Percentiles rank a stretch among this genome's conserved stretches.
Conservation (phyloP, 2,888 invertebrate species). For the Ceraclea dissimilis region DNA sequence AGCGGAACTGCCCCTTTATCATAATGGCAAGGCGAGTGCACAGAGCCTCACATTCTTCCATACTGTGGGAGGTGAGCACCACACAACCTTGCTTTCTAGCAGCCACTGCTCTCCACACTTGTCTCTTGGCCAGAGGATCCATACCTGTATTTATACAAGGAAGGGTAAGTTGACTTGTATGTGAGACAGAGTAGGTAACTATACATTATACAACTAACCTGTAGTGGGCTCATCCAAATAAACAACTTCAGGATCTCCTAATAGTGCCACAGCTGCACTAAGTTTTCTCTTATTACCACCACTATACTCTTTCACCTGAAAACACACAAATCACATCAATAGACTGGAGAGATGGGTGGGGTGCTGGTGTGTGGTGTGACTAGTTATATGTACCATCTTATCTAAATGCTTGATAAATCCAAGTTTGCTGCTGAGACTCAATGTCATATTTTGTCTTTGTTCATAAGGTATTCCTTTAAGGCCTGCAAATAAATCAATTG, state of each 20-base stretch:
- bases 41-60: slow-evolving; percentile 80
- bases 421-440: slow-evolving; percentile 46
- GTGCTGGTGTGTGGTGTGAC: too few relatives aligned
- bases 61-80: slow-evolving; percentile 77
- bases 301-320: slow-evolving; percentile 52
- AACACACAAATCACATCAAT: background rate
- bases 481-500: slow-evolving; percentile 55
- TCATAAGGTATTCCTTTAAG: slow-evolving; percentile 52
- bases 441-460: slow-evolving; percentile 34
- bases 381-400: slow-evolving; percentile 44
- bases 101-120: slow-evolving; percentile 70
- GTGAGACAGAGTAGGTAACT: too few relatives aligned
- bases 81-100: slow-evolving; percentile 67
- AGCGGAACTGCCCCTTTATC: slow-evolving; percentile 71
- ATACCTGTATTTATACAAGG: slow-evolving; percentile 57
- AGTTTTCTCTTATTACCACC: slow-evolving; percentile 70
- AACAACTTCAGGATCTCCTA: slow-evolving; percentile 61
- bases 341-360: background rate
- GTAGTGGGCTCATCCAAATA: slow-evolving; percentile 63
- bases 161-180: too few relatives aligned
- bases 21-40: slow-evolving; percentile 75
- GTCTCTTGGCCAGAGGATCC: slow-evolving; percentile 72
- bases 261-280: slow-evolving; percentile 61
- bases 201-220: too few relatives aligned
- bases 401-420: slow-evolving; percentile 56